Evolutionary conservation across 1,140 invertebrate species (phyloP).

Genomic region (Tetramorium simillimum): DNA sequence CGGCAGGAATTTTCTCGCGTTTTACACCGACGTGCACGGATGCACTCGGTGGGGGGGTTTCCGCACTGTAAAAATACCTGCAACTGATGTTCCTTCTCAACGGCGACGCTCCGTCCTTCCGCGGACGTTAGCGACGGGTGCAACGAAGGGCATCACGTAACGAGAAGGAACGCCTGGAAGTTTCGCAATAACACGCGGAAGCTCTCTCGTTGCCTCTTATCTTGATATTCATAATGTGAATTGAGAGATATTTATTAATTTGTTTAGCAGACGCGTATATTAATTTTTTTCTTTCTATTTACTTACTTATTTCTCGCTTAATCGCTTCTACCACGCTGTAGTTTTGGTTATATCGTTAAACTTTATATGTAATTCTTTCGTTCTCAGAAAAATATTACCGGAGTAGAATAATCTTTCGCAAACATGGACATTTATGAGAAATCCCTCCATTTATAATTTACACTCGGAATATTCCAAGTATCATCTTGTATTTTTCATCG

Average conservation of each 20-base stretch:
- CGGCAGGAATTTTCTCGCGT: constrained; percentile 63
- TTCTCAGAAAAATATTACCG: neutral
- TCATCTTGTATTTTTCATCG: neutral
- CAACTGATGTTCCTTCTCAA: constrained; percentile 56
- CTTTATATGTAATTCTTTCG: neutral
- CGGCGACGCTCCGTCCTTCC: constrained; percentile 5
- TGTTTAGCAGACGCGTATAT: neutral
- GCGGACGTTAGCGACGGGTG: neutral
- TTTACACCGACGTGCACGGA: constrained; percentile 63
- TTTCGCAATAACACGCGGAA: neutral
- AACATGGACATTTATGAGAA: neutral
- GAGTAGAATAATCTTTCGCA: neutral
- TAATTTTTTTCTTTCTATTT: neutral
- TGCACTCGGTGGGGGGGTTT: constrained; percentile 57
- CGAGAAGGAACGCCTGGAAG: neutral
- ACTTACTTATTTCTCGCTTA: neutral
- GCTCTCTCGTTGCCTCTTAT: neutral
- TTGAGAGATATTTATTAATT: neutral
- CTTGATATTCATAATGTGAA: neutral
- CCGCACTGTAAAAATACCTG: constrained; percentile 69
- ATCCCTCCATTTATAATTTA: neutral
- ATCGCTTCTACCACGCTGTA: neutral
- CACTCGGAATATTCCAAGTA: neutral
- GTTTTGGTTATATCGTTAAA: neutral
- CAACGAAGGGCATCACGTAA: neutral